Evolutionary conservation across 2,888 invertebrate species (phyloP).

Genomic region (Erebia epiphron): DNA sequence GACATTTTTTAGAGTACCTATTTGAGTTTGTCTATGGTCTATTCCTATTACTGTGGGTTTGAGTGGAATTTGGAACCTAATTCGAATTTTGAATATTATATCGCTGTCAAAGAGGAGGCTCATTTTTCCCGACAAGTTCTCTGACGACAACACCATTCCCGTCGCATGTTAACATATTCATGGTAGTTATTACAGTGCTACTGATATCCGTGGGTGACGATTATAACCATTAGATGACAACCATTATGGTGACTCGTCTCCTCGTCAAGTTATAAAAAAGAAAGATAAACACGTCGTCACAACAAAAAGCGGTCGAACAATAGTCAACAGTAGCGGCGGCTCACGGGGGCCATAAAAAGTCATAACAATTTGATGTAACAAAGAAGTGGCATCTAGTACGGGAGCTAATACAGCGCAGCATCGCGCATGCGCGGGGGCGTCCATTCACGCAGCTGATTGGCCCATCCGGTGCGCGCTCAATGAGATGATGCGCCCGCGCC

Average conservation of each 20-base stretch:
- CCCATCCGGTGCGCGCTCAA: conserved; percentile 81
- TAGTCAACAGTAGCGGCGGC: conserved; percentile 55
- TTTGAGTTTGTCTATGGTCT: too few species aligned
- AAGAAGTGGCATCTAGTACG: conserved; percentile 77
- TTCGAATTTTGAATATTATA: not conserved
- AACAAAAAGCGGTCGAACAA: conserved; percentile 50
- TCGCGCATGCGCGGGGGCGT: conserved; percentile 74
- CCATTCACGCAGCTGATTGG: conserved; percentile 83
- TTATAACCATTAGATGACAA: conserved; percentile 16
- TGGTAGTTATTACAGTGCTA: conserved; percentile 8
- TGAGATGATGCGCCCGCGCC: conserved; percentile 79
- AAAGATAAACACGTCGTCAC: conserved; percentile 18
- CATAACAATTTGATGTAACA: conserved; percentile 77
- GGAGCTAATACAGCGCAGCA: conserved; percentile 71
- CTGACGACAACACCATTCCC: not conserved
- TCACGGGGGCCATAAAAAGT: conserved; percentile 70
- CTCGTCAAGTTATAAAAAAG: conserved; percentile 18
- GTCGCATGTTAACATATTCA: conserved; percentile 6
- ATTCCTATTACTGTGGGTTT: too few species aligned
- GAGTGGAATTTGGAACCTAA: too few species aligned
- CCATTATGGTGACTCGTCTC: conserved; percentile 5
- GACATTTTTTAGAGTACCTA: too few species aligned
- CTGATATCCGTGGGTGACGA: conserved; percentile 4
- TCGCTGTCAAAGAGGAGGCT: not conserved
- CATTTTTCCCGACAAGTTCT: not conserved